Base-by-base conservation (phyloP, 1,140 invertebrate genomes). In the Pseudomyrmex cubaensis region DNA sequence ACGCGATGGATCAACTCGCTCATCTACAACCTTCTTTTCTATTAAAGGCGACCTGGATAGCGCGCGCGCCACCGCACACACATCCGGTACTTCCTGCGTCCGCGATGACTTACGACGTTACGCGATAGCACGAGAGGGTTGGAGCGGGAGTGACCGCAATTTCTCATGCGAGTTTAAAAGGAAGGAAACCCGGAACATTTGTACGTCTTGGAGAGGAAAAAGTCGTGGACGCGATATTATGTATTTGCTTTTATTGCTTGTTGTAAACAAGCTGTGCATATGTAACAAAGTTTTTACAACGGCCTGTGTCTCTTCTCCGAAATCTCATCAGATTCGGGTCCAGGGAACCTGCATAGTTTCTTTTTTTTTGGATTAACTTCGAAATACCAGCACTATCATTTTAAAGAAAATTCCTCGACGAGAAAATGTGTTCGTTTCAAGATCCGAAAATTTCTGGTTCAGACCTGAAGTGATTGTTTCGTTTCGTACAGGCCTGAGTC, bases 71-170 rank as follows among this genome's bases (percentile, higher is more conserved):
- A 62, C 57, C 52, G 15, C 22, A 50, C 75, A 54, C 46, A 54
- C 46, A 63, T 57, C 54, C 54, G 67, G 74, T 22, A 70, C 35
- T 80, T 72, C 76, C 76, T 64, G 76, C 57, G 76, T 63, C 17
- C 54, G 7, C 44, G 20, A 70, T 78, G 64, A 80, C 52, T 80
- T 80, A 80, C 44, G 44, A 70, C 44, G 13, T 52, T 8, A 12
- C 13, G n/a, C 13, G 8, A 2, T 48, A 69, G n/a, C 69, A 57
- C 1, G 9, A 13, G 66, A 25, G 22, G 52, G 13, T 13, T 4
- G 48, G 66, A 46, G 13, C 46, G 44, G 44, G 15, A 35, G 10
- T 46, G 20, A 70, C 9, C 63, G 7, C n/a, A 80, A 70, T 56
- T 25, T 52, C 13, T 73, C n/a, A 54, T 44, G 7, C 12, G 13